Base-by-base conservation (phyloP, 2,888 invertebrate species). In the Leucophenga maculata region DNA sequence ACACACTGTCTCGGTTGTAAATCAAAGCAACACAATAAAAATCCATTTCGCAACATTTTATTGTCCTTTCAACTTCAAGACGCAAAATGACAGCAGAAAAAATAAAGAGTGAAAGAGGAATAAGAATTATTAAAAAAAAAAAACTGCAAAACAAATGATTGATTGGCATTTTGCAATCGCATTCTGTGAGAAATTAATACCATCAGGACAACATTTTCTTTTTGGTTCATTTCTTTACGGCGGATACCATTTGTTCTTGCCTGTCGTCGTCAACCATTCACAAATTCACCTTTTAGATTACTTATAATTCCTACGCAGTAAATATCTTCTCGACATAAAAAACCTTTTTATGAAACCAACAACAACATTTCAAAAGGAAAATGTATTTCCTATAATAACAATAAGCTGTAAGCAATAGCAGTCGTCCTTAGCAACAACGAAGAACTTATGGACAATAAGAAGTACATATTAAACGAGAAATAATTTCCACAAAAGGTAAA, bases 341-440 rank as follows among this genome's bases (percentile, higher is more conserved):
- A 62, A 44, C 44, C 60, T 62, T 46, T 62, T 62, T 54, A 54
- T 18, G 18, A 54, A 64, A 16, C 16, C 46, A 65, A 55, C 18
- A 65, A 31, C 50, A 65, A 65, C 50, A 22, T 13, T 26, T 11
- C 39, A 32, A 13, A 20, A 62, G 8, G 44, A 62, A 11, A 48
- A 60, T 14, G 14, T 31, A 52, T n/a, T 22, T 20, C 48, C 16
- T 18, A 16, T 22, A 46, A 14, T 32, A 22, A 39, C 52, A 32
- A 9, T n/a, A 39, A 13, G 62, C 46, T 16, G 50, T 32, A 22
- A 59, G 1, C 32, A 59, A 59, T 14, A 6, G n/a, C 6, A 22
- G 14, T 14, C 22, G 13, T n/a, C 14, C 16, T 48, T 48, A 48
- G 16, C 48, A 16, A 48, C 48, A 16, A n/a, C n/a, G 20, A 31